phyloP scores from a whole-genome alignment of 1,140 invertebrate genomes.

The Coenobita brevimanus region DNA sequence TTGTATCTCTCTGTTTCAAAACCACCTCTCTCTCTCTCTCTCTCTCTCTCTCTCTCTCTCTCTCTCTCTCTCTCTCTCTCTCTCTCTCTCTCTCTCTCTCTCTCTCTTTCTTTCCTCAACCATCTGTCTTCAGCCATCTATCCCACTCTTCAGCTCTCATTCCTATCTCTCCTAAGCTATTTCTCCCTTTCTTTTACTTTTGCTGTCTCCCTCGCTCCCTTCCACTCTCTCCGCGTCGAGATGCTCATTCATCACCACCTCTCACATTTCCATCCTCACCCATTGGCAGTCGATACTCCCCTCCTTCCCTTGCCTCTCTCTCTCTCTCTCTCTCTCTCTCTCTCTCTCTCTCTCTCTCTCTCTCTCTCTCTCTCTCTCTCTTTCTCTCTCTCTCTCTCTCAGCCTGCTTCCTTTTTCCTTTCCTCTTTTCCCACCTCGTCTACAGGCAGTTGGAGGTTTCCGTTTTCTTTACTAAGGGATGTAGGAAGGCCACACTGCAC shows the following conservation, averaged over 20 bases:
- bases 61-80: constrained; percentile 1
- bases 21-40: not conserved
- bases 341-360: constrained; percentile 48
- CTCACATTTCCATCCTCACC: constrained; percentile 59
- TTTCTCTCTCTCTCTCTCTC: constrained; percentile 30
- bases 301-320: no score
- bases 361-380: constrained; percentile 51
- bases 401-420: not conserved
- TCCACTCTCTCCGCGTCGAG: constrained; percentile 37
- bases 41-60: constrained; percentile 11
- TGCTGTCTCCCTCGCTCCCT: not conserved
- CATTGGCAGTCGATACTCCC: constrained; percentile 60
- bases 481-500: no score
- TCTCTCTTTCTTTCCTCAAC: no score
- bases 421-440: not conserved
- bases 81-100: not conserved
- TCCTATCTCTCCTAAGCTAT: not conserved
- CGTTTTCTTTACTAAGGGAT: no score
- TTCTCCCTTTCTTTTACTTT: not conserved
- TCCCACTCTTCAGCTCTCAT: not conserved
- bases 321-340: constrained; percentile 44
- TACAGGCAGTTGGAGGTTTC: no score
- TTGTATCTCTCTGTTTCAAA: no score
- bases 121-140: not conserved
- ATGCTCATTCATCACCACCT: constrained; percentile 54